A percentile compares a stretch with the other conserved stretches of the same genome.
Conservation (phyloP, 2,113 vertebrate genomes). For the Microcebus griseorufus region DNA sequence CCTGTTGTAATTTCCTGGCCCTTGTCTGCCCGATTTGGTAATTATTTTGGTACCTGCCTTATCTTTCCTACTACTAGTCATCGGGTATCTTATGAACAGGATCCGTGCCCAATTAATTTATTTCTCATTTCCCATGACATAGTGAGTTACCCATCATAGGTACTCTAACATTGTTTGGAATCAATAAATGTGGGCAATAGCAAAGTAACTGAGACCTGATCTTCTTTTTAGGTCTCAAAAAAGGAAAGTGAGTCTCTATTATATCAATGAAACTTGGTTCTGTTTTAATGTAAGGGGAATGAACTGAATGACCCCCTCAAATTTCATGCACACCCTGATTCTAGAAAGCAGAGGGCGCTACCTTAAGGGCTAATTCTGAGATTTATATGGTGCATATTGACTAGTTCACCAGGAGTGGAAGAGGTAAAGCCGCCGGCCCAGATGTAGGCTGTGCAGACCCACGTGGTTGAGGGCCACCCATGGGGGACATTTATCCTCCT, state of each 20-base stretch:
- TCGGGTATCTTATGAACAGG: neutral
- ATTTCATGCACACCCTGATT: neutral
- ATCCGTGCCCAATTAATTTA: neutral
- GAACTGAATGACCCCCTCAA: neutral
- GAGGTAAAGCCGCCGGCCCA: neutral
- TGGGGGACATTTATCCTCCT: too few relatives aligned
- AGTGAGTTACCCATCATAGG: neutral
- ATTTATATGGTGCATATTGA: neutral
- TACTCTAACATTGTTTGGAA: neutral
- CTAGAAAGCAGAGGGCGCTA: neutral
- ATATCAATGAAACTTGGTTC: constrained; percentile 6
- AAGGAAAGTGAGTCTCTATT: neutral
- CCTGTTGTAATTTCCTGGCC: neutral
- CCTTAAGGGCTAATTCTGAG: neutral
- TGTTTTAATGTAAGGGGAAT: neutral
- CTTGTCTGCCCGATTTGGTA: neutral
- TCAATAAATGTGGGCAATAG: neutral
- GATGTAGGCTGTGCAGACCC: neutral
- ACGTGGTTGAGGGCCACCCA: rapidly evolving
- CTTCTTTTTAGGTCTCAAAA: constrained; percentile 7
- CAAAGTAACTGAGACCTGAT: neutral
- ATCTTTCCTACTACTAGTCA: neutral
- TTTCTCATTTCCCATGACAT: neutral
- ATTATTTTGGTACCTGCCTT: neutral
- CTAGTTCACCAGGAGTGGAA: neutral